phyloP scores from a whole-genome alignment of 2,888 invertebrate genomes.

The Pammene aurita region DNA sequence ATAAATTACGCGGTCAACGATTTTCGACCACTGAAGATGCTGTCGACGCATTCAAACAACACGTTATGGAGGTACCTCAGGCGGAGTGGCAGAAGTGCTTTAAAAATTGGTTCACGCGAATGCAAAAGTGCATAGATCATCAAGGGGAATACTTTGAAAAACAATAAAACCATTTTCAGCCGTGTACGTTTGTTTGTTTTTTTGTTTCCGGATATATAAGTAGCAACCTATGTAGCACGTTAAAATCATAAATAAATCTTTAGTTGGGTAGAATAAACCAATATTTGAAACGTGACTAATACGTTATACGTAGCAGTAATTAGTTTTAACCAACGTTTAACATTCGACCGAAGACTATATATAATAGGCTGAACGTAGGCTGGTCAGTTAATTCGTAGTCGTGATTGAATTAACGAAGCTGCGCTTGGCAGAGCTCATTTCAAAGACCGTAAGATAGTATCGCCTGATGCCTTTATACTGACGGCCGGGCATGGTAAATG shows the following conservation, averaged over 20 bases:
- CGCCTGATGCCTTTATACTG: slow-evolving; percentile 54
- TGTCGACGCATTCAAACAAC: no score
- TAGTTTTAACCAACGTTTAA: neutral
- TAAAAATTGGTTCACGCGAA: no score
- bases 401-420: slow-evolving; percentile 73
- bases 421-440: slow-evolving; percentile 59
- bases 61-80: no score
- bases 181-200: no score
- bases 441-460: slow-evolving; percentile 64
- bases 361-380: slow-evolving; percentile 52
- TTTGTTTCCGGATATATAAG: no score
- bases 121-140: no score
- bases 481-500: slow-evolving; percentile 49
- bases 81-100: no score
- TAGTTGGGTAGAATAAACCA: neutral
- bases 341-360: slow-evolving; percentile 4
- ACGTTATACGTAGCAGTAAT: neutral
- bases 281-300: neutral
- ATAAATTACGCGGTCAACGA: no score
- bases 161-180: no score
- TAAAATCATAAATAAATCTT: slow-evolving; percentile 16
- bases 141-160: no score
- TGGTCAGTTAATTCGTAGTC: slow-evolving; percentile 67
- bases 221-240: no score
- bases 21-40: no score